Base-by-base conservation (phyloP, 2,797 vertebrate species). In the Ficedula albicollis region DNA sequence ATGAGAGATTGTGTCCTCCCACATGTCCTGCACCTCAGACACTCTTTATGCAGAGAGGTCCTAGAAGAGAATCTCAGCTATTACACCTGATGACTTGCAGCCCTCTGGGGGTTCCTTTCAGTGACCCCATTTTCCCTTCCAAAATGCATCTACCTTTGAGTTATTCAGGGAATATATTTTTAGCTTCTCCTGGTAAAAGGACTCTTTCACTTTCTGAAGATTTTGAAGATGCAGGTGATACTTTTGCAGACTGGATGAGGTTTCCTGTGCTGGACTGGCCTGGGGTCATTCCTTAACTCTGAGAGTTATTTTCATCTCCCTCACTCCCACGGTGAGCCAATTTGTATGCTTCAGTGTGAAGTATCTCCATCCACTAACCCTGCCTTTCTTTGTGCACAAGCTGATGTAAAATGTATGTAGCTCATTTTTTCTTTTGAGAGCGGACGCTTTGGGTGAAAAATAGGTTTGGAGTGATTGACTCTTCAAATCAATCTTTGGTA, bases 341-440 rank as follows among this genome's bases (percentile, higher is more conserved):
- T 92, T 85, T 85, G 56, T 95, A 80, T 11, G 16, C 41, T 85
- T 90, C 78, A 43, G 41, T 29, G 34, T 70, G 43, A 87, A 93
- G 48, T 55, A 60, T 59, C 68, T 93, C 54, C 44, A 41, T 85
- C 55, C 54, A 48, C 74, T 74, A 60, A 86, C 38, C n/a, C 56
- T 44, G 55, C 52, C 92, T 87, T 29, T 93, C 72, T 95, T 90
- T 5, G 25, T 58, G 62, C 41, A 55, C 39, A 90, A 90, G 41
- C 66, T 91, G 69, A 75, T 94, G 79, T 86, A 91, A 94, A 93
- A 93, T 93, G 29, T 36, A 88, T 86, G 60, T 63, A 77, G 58
- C 62, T 85, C 54, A 32, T 58, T 90, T 60, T 83, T 87, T 34
- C 68, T 83, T 67, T 44, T 27, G 30, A 81, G 72, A 83, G 44